Evolutionary conservation across 2,113 vertebrate genomes (phyloP), one percentile per base, ranked within the genome.

Genomic region (Micronisus gabar): DNA sequence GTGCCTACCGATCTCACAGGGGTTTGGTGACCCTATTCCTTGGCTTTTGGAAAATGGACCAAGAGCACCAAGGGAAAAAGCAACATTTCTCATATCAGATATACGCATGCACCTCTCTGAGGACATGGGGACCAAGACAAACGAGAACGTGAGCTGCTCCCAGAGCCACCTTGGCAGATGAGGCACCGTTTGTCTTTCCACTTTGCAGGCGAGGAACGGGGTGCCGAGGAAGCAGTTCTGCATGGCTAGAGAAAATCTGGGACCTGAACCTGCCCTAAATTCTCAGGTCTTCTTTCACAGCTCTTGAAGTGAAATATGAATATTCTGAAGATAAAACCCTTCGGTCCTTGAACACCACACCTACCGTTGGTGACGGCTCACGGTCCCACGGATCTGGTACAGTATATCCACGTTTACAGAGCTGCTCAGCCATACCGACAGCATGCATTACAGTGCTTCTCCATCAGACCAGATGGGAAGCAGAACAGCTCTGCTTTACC

Each of bases 1-100:
- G 29, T 3, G 1, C 6, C 63, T 20, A 9, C 11, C 2, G 26
- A 73, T 58, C 58, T n/a, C 62, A 52, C 0, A 0, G 1, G 15
- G 9, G 13, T 40, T 66, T 45, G 30, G 32, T 74, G 75, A 74
- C 9, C 15, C 17, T 40, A 6, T 3, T 9, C 0, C 0, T 0
- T 30, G 63, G 43, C 6, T 53, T 80, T 58, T 36, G 32, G 29
- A 63, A 90, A 59, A 61, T 0, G 9, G 17, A 59, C 4, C 30
- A n/a, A 63, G 62, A 80, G 8, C 19, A 55, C 4, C 29, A 71
- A 9, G 20, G 50, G 19, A 68, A 89, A 89, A 83, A 36, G 15
- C 17, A 81, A 3, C 5, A 5, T 29, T 80, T 66, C 25, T 73
- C 13, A 0, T 6, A 13, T 10, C 23, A 66, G 62, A 8, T 66